These are phyloP conservation scores for Stegastes partitus DNA, from an alignment of 2,113 vertebrate species.

Conservation along the genomic window DNA sequence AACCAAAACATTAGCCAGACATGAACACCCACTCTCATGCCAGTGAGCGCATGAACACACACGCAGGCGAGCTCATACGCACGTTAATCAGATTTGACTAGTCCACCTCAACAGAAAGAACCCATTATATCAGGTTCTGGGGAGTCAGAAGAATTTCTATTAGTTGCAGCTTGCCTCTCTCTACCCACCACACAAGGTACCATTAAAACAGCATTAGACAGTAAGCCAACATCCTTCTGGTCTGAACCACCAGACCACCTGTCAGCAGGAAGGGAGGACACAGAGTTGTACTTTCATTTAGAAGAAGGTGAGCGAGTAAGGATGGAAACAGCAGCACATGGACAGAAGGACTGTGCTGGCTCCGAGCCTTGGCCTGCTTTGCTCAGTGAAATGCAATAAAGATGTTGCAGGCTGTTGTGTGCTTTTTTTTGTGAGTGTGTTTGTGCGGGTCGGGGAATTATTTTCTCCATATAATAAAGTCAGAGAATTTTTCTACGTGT, in stretches of 20 bases:
- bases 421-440: constrained; percentile 7
- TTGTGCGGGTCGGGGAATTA: constrained; percentile 31
- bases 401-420: constrained; percentile 35
- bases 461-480: constrained; percentile 49
- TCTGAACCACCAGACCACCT: constrained; percentile 71
- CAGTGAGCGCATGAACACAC: constrained; percentile 2
- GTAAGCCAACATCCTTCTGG: constrained; percentile 69
- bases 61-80: constrained; percentile 20
- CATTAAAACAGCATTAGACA: constrained; percentile 74
- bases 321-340: constrained; percentile 40
- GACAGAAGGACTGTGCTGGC: constrained; percentile 38
- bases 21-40: neutral
- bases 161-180: constrained; percentile 49
- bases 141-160: constrained; percentile 61
- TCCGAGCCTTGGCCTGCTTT: constrained; percentile 30
- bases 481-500: constrained; percentile 33
- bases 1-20: constrained; percentile 4
- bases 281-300: constrained; percentile 42
- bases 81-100: constrained; percentile 60
- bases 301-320: constrained; percentile 15
- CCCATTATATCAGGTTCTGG: constrained; percentile 59
- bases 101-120: constrained; percentile 52
- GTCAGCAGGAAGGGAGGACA: constrained; percentile 65
- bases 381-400: constrained; percentile 57
- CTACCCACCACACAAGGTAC: constrained; percentile 53